Base-by-base conservation (phyloP, 2,888 invertebrate genomes). In the Tanaodytes sp. region DNA sequence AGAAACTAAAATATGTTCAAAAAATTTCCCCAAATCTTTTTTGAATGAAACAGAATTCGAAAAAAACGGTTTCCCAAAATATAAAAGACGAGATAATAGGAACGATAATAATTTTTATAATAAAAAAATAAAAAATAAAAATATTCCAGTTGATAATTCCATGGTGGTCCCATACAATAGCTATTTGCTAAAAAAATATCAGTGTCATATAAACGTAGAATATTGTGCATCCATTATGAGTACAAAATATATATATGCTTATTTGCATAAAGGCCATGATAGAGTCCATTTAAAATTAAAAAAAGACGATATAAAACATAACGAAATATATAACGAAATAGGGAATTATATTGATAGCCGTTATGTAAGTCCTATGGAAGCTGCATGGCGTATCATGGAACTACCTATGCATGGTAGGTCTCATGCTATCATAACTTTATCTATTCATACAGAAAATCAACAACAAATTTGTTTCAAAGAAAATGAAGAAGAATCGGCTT, bases 381-480 rank as follows among this genome's bases (percentile, higher is more conserved):
- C 42, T 61, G 72, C 71, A 20, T 70, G 71, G 73, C 36, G 70
- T n/a, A n/a, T n/a, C n/a, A n/a, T n/a, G n/a, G n/a, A n/a, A n/a
- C n/a, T n/a, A n/a, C n/a, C n/a, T n/a, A 14, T 74, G 16, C 58
- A 46, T 15, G 63, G 49, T 33, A 59, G 57, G 54, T 71, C 66
- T 1, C 69, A n/a, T n/a, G n/a, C n/a, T n/a, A n/a, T n/a, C n/a
- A n/a, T n/a, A n/a, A n/a, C n/a, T n/a, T n/a, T n/a, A n/a, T n/a
- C n/a, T n/a, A n/a, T n/a, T n/a, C n/a, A n/a, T n/a, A n/a, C n/a
- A n/a, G n/a, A n/a, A n/a, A n/a, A n/a, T n/a, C n/a, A n/a, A n/a
- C n/a, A n/a, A n/a, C n/a, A n/a, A n/a, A n/a, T n/a, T n/a, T n/a
- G 71, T 37, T 63, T 45, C 16, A 3, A 12, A 14, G 45, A 55